phyloP scores from a whole-genome alignment of 2,113 vertebrate genomes.

The Manacus vitellinus region DNA sequence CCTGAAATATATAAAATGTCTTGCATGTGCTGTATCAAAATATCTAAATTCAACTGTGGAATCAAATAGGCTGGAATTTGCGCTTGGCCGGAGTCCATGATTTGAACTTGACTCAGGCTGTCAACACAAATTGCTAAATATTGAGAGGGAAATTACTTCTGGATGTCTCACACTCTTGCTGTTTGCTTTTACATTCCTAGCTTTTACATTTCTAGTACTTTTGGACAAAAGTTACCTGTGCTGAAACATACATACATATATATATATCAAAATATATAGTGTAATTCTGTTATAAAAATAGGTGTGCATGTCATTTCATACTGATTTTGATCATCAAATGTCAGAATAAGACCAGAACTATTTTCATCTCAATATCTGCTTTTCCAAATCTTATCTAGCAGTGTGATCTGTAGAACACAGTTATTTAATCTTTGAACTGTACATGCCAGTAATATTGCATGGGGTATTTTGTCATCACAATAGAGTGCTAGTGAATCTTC shows the following conservation, averaged over 20 bases:
- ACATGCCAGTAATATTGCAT: neutral
- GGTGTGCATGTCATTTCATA: neutral
- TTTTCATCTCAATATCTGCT: neutral
- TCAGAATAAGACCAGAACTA: neutral
- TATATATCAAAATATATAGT: too few relatives aligned
- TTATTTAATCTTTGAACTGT: conserved; percentile 4
- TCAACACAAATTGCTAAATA: neutral
- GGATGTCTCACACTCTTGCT: neutral
- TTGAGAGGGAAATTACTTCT: neutral
- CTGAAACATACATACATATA: neutral
- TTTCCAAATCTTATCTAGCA: neutral
- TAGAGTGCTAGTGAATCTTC: conserved; percentile 28
- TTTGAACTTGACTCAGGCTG: neutral
- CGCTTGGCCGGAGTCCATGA: neutral
- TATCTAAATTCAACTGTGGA: neutral
- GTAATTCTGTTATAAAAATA: neutral
- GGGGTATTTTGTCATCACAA: conserved; percentile 10
- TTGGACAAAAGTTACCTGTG: neutral
- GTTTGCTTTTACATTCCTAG: neutral
- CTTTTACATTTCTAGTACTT: neutral
- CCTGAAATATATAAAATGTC: neutral
- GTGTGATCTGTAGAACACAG: neutral
- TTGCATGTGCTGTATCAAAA: neutral
- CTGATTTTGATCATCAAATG: conserved; percentile 9
- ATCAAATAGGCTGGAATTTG: neutral